Evolutionary conservation across 2,113 vertebrate genomes (phyloP).

Genomic region (Eolophus roseicapilla): DNA sequence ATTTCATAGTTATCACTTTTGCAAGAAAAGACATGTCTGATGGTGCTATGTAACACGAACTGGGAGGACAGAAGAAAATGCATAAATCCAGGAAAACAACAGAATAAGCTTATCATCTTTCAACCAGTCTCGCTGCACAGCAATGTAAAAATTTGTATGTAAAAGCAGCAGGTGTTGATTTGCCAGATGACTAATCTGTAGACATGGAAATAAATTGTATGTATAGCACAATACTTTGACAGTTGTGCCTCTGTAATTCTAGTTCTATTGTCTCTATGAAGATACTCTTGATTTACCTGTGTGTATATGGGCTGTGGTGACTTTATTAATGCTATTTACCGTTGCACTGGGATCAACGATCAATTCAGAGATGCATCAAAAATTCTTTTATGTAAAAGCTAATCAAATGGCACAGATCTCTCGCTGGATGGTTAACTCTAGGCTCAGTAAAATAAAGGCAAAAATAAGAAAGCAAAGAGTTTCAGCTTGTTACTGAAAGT

Average conservation of each 20-base stretch:
- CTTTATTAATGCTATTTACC: background rate
- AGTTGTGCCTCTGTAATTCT: background rate
- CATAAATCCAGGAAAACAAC: background rate
- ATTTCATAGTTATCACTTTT: background rate
- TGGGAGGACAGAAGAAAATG: background rate
- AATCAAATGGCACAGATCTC: background rate
- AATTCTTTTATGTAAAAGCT: background rate
- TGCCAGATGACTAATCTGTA: background rate
- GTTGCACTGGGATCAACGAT: background rate
- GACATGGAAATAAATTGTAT: background rate
- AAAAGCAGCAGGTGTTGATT: background rate
- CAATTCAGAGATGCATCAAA: background rate
- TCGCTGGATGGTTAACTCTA: background rate
- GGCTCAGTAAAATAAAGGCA: background rate
- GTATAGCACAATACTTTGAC: background rate
- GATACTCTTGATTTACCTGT: background rate
- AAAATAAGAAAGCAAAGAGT: background rate
- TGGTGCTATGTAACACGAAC: background rate
- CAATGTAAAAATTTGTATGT: background rate
- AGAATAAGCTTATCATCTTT: background rate
- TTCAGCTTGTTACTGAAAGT: background rate
- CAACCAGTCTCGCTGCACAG: background rate
- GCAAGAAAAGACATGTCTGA: background rate
- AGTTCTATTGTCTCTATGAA: background rate
- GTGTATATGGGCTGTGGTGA: rapidly evolving